Percentiles rank a stretch among this genome's conserved stretches.
Evolutionary conservation across 2,797 vertebrate genomes (phyloP).

Genomic region (Manis pentadactyla): DNA sequence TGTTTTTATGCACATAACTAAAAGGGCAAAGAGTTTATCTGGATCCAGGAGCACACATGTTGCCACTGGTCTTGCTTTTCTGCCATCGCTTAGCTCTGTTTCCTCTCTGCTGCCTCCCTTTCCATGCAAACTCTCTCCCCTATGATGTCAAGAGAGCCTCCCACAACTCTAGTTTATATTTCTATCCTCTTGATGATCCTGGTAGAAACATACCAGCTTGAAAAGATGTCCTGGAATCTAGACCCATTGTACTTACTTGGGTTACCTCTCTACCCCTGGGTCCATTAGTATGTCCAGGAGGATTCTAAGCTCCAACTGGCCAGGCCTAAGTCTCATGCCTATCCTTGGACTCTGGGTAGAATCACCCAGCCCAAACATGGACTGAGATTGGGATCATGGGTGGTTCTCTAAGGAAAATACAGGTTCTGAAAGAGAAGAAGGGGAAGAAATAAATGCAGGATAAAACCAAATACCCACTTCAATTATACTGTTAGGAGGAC

Average conservation of each 20-base stretch:
- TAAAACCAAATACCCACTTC: not conserved
- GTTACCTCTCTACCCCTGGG: not conserved
- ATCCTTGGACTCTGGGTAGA: not conserved
- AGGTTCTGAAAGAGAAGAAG: slow-evolving; percentile 8
- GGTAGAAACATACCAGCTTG: slow-evolving; percentile 9
- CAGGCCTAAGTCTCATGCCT: not conserved
- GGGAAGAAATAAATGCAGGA: not conserved
- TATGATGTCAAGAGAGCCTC: not conserved
- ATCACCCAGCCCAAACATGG: not conserved
- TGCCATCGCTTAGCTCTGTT: not conserved
- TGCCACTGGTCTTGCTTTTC: not conserved
- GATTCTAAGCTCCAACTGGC: not conserved
- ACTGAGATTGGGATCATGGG: not conserved
- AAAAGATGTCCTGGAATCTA: not conserved
- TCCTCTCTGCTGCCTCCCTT: not conserved
- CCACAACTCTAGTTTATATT: not conserved
- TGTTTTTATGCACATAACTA: not conserved
- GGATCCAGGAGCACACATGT: not conserved
- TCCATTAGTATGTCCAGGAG: not conserved
- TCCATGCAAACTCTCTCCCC: not conserved
- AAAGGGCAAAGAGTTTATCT: not conserved
- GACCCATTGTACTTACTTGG: not conserved
- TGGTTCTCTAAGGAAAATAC: not conserved
- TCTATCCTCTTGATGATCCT: not conserved
- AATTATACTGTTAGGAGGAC: not conserved